A percentile compares a stretch with the other conserved stretches of the same genome.
Evolutionary conservation across 2,797 vertebrate species (phyloP).

Genomic region (Bovichtus diacanthus): DNA sequence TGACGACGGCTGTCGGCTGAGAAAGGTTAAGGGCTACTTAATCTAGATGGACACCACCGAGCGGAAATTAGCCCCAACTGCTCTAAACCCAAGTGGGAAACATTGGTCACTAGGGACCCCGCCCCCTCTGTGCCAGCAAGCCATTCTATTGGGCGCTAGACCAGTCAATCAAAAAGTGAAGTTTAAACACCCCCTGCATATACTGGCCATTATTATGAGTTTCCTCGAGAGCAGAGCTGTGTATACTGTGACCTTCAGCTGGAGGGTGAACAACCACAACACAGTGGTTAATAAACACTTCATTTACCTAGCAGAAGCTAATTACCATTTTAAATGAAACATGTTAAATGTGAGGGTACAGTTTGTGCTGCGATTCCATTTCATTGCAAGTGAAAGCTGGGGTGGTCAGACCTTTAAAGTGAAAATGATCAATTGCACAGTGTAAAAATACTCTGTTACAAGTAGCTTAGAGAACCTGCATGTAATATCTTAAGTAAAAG

Average conservation of each 20-base stretch:
- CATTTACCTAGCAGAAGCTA: neutral
- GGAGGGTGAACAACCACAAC: constrained; percentile 5
- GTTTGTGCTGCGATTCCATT: neutral
- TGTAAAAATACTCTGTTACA: too few species aligned
- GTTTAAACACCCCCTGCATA: constrained; percentile 13
- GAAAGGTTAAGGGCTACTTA: constrained; percentile 21
- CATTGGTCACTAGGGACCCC: neutral
- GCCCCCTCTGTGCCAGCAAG: constrained; percentile 10
- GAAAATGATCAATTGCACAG: too few species aligned
- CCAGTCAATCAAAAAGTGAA: constrained; percentile 43
- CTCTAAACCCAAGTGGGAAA: constrained; percentile 49
- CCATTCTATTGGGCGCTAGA: neutral
- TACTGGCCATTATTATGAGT: constrained; percentile 40
- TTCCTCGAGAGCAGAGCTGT: constrained; percentile 47
- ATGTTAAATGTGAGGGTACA: too few species aligned
- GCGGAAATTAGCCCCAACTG: constrained; percentile 64
- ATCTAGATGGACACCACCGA: constrained; percentile 3
- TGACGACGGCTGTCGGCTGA: constrained; percentile 54
- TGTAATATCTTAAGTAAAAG: too few species aligned
- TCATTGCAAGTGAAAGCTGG: neutral
- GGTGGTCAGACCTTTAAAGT: too few species aligned
- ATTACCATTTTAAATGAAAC: neutral
- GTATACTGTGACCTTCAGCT: constrained; percentile 56
- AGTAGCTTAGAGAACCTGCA: too few species aligned
- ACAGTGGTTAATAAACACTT: neutral